A percentile compares a stretch with the other conserved stretches of the same genome.
Evolutionary conservation across 2,888 invertebrate species (phyloP).

Genomic region (Smittia sp.): DNA sequence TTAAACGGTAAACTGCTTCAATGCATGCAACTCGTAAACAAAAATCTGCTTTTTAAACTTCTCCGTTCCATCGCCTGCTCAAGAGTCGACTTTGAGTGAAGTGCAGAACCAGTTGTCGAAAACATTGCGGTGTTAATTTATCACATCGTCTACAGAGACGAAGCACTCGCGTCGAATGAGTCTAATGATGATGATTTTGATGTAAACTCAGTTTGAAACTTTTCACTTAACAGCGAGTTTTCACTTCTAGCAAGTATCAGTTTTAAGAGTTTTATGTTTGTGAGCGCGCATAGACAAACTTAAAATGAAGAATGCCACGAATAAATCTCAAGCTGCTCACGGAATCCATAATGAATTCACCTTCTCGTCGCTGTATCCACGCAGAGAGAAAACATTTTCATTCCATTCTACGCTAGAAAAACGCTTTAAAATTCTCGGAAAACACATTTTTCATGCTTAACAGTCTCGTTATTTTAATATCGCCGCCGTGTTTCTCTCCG

Average conservation of each 20-base stretch:
- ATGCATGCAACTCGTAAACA: neutral
- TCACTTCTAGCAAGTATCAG: neutral
- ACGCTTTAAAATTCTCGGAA: neutral
- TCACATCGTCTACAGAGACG: neutral
- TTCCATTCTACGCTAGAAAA: neutral
- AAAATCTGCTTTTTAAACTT: too few species aligned
- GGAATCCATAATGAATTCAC: too few species aligned
- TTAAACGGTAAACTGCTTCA: neutral
- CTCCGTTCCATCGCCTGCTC: too few species aligned
- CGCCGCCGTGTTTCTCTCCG: neutral
- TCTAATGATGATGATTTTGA: neutral
- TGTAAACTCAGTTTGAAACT: neutral
- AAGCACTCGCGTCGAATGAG: neutral
- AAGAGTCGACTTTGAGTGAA: too few species aligned
- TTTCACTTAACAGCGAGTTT: neutral
- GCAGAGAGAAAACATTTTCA: neutral
- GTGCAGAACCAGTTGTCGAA: too few species aligned
- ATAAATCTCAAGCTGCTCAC: too few species aligned
- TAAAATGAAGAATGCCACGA: neutral
- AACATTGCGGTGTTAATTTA: neutral
- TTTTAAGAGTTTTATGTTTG: neutral
- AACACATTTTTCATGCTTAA: slow-evolving; percentile 8
- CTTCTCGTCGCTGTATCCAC: neutral
- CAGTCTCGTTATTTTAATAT: slow-evolving; percentile 13
- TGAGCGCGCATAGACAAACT: neutral